phyloP scores from a whole-genome alignment of 2,113 vertebrate genomes.

The Burhinus oedicnemus region DNA sequence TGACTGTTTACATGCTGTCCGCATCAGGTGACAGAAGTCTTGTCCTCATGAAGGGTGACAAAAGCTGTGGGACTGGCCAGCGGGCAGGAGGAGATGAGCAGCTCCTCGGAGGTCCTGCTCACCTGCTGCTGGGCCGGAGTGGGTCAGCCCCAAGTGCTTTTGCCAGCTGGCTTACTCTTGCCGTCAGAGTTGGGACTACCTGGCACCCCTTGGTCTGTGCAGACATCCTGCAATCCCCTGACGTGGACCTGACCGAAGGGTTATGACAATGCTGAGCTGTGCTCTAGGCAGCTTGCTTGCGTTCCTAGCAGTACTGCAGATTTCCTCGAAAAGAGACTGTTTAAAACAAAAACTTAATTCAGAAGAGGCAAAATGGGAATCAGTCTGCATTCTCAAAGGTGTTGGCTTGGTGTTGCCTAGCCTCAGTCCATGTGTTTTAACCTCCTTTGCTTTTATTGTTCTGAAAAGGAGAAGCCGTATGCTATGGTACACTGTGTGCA shows the following conservation, averaged over 20 bases:
- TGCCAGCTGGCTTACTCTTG: not conserved
- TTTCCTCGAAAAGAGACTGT: not conserved
- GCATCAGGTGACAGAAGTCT: not conserved
- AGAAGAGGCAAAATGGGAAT: not conserved
- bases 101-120: not conserved
- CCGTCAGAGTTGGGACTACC: not conserved
- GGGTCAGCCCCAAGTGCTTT: not conserved
- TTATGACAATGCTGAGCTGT: not conserved
- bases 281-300: not conserved
- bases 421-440: not conserved
- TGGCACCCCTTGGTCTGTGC: not conserved
- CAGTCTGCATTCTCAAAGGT: not conserved
- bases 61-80: not conserved
- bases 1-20: not conserved
- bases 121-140: not conserved
- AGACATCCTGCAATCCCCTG: not conserved
- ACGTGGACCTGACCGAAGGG: not conserved
- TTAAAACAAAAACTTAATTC: not conserved
- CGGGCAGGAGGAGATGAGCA: rapidly evolving
- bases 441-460: not conserved
- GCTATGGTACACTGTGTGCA: not conserved
- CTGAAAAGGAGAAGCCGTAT: not conserved
- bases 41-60: not conserved
- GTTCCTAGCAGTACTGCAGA: not conserved
- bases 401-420: not conserved